Evolutionary conservation across 2,888 invertebrate genomes (phyloP), one percentile per base, ranked within the genome.

Genomic region (Caenorhabditis macrosperma): DNA sequence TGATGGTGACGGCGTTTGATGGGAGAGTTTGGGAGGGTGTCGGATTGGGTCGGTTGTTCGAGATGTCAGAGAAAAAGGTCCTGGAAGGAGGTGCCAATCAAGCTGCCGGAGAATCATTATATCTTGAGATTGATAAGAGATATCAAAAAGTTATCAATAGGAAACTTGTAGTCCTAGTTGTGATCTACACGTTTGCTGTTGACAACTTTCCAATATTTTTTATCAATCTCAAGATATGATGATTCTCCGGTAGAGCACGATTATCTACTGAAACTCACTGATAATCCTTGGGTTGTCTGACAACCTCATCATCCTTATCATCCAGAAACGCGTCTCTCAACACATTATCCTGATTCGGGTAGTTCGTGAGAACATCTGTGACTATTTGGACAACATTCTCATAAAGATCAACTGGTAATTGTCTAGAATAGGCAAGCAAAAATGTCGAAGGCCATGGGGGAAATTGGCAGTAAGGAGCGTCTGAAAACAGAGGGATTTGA

Each of bases 391-490:
- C 55, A 6, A 33, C 20, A 4, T 15, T 17, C 10, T 33, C 20
- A 35, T 33, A 55, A 1, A 10, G 5, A 20, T 1, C 9, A 7
- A 9, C 20, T 1, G 10, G 1, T 3, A 55, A 2, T 10, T 55
- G 33, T 7, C 9, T 17, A 9, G 55, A 55, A 12, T 55, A 55
- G 55, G 55, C 55, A 5, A 55, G n/a, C 7, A 55, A 20, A 33
- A 55, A 55, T 0, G 55, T 55, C 7, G 6, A 55, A 17, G 55
- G 9, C 55, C 55, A 55, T 55, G 17, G 15, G 10, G 55, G 55
- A 12, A 17, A 10, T 20, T 55, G 55, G 20, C 55, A 46, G 22
- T 20, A 22, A 3, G 50, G 28, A 17, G 28, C 17, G 10, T 26
- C n/a, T 28, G 52, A 30, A 28, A 15, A 15, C 9, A 4, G 10